Evolutionary conservation across 2,888 invertebrate species (phyloP), one percentile per base, ranked within the genome.

Genomic region (Lampropteryx suffumata): DNA sequence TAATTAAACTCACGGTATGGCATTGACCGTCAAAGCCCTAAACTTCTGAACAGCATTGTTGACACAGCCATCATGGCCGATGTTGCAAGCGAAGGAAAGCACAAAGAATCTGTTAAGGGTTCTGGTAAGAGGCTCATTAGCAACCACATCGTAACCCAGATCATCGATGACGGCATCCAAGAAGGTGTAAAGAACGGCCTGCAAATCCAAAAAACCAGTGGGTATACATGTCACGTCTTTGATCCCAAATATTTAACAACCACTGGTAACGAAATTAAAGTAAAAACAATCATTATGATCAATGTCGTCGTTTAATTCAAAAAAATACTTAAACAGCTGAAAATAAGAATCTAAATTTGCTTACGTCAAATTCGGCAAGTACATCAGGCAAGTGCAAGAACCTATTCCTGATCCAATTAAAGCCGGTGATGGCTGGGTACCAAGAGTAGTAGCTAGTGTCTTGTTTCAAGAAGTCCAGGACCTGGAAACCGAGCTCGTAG

Each of bases 31-130:
- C 0, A 75, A 68, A 4, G 71, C 71, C 1, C 30, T 64, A 59
- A 79, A 90, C 46, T 79, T 83, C 1, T 64, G 49, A 0, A 70
- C 55, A 2, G 89, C 76, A 42, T 88, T 62, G 1, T 43, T 57
- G 21, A 84, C 53, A 62, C 96, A 96, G 0, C 90, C 91, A 0
- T 71, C 41, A 17, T 92, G 83, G 0, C 92, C 93, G 35, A 92
- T 88, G 59, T 87, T 90, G 70, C 96, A 96, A 12, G 94, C 93
- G 84, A 94, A 94, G 6, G 84, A 62, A 0, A 94, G 67, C 0
- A 92, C 72, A 56, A 67, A 81, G 66, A 89, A 83, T 28, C 90
- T 65, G 59, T 89, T 80, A 1, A 87, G 57, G 0, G 84, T 88
- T 3, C 67, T 78, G 0, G 83, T 77, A 0, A 83, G 45, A 0